phyloP scores from a whole-genome alignment of 1,140 invertebrate genomes.

The Octopus sinensis region DNA sequence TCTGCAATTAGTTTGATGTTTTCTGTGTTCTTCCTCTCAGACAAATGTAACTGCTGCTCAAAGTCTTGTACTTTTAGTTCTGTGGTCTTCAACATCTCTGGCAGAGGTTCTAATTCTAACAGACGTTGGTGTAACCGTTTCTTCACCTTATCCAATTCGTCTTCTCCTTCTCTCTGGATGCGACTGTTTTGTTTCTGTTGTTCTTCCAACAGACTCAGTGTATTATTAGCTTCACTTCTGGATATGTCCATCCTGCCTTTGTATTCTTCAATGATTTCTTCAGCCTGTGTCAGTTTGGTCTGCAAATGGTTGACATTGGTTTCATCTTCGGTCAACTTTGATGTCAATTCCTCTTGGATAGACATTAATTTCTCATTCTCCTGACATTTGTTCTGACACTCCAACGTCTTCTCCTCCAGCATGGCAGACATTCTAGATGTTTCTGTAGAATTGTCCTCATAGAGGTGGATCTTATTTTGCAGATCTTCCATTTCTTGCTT shows the following conservation, averaged over 20 bases:
- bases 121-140: conserved; percentile 50
- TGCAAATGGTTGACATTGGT: conserved; percentile 45
- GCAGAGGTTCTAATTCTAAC: conserved; percentile 55
- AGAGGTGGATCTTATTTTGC: conserved; percentile 33
- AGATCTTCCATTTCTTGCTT: conserved; percentile 50
- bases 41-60: conserved; percentile 41
- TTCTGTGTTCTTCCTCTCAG: conserved; percentile 49
- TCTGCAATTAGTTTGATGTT: conserved; percentile 49
- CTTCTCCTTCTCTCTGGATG: conserved; percentile 42
- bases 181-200: conserved; percentile 36
- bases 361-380: conserved; percentile 53
- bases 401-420: conserved; percentile 44
- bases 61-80: conserved; percentile 52
- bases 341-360: conserved; percentile 39
- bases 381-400: conserved; percentile 37
- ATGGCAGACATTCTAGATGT: conserved; percentile 36
- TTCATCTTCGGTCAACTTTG: conserved; percentile 44
- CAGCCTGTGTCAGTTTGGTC: conserved; percentile 48
- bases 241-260: conserved; percentile 50
- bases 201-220: conserved; percentile 39
- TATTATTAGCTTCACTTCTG: conserved; percentile 48
- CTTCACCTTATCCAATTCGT: conserved; percentile 54
- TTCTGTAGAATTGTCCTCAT: conserved; percentile 37
- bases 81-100: conserved; percentile 54
- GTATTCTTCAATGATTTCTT: conserved; percentile 53